Evolutionary conservation across 2,888 invertebrate genomes (phyloP).

Genomic region (Drosophila dives): DNA sequence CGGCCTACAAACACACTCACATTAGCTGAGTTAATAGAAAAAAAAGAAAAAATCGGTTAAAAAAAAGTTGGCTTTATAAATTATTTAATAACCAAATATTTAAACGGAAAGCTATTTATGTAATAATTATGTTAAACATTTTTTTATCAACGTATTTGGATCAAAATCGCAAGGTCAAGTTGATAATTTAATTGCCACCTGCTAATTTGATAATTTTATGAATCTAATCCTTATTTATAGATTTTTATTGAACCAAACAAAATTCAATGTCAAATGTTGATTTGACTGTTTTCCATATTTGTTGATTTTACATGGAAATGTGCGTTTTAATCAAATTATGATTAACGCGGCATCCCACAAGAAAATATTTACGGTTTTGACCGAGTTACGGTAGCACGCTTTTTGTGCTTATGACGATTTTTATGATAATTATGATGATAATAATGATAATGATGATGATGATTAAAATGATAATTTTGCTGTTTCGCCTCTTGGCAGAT

Average conservation of each 20-base stretch:
- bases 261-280: neutral
- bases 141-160: constrained; percentile 7
- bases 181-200: constrained; percentile 21
- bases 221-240: constrained; percentile 3
- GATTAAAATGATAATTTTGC: constrained; percentile 21
- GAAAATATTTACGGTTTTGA: constrained; percentile 41
- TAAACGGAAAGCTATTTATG: constrained; percentile 22
- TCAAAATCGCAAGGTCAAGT: constrained; percentile 22
- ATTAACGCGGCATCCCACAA: constrained; percentile 47
- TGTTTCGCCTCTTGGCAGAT: neutral
- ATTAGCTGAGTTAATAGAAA: neutral
- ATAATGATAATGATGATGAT: constrained; percentile 12
- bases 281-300: constrained; percentile 2
- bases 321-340: constrained; percentile 40
- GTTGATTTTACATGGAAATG: constrained; percentile 10
- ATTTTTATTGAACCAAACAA: neutral
- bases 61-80: neutral
- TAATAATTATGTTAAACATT: constrained; percentile 30
- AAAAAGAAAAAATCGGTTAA: neutral
- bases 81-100: constrained; percentile 4
- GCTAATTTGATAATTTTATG: constrained; percentile 9
- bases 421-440: constrained; percentile 14
- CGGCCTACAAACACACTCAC: neutral
- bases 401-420: constrained; percentile 12
- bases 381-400: constrained; percentile 48